Evolutionary conservation across 2,888 invertebrate genomes (phyloP).

Genomic region (Agrilus biguttatus): DNA sequence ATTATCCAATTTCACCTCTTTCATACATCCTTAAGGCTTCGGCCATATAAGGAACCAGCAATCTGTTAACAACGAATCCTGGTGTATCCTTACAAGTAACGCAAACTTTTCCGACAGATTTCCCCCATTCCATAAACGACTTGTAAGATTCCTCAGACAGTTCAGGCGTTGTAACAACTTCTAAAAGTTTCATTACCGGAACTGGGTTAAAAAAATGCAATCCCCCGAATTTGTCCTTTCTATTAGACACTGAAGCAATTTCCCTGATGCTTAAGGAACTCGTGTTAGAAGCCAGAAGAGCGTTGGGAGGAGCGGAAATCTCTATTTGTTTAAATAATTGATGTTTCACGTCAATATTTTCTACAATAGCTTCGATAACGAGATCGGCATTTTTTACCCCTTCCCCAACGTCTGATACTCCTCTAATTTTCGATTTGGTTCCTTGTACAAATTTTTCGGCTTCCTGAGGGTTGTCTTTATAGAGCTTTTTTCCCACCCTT

Average conservation of each 20-base stretch:
- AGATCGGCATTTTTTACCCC: slow-evolving; percentile 55
- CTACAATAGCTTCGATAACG: slow-evolving; percentile 76
- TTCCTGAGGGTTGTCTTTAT: slow-evolving; percentile 49
- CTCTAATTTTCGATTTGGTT: slow-evolving; percentile 43
- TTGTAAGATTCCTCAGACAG: slow-evolving; percentile 65
- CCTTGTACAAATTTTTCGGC: slow-evolving; percentile 52
- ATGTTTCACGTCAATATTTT: slow-evolving; percentile 56
- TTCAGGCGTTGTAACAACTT: slow-evolving; percentile 60
- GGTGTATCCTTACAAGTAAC: slow-evolving; percentile 85
- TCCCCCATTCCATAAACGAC: slow-evolving; percentile 63
- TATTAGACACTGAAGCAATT: slow-evolving; percentile 58
- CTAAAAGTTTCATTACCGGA: slow-evolving; percentile 77
- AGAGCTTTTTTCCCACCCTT: slow-evolving; percentile 63
- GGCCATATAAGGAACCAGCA: slow-evolving; percentile 68
- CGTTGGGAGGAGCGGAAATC: slow-evolving; percentile 52
- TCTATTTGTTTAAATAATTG: slow-evolving; percentile 61
- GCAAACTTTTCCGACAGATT: slow-evolving; percentile 66
- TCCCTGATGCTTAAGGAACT: slow-evolving; percentile 74
- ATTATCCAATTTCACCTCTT: slow-evolving; percentile 41
- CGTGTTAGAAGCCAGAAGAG: slow-evolving; percentile 79
- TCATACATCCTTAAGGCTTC: slow-evolving; percentile 71
- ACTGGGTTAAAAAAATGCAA: slow-evolving; percentile 89
- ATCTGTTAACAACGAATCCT: slow-evolving; percentile 81
- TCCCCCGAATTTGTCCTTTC: slow-evolving; percentile 67
- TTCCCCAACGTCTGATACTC: slow-evolving; percentile 43